These are phyloP conservation scores for Silvanus unidentatus DNA, from an alignment of 2,888 invertebrate species.

Conservation along the genomic window DNA sequence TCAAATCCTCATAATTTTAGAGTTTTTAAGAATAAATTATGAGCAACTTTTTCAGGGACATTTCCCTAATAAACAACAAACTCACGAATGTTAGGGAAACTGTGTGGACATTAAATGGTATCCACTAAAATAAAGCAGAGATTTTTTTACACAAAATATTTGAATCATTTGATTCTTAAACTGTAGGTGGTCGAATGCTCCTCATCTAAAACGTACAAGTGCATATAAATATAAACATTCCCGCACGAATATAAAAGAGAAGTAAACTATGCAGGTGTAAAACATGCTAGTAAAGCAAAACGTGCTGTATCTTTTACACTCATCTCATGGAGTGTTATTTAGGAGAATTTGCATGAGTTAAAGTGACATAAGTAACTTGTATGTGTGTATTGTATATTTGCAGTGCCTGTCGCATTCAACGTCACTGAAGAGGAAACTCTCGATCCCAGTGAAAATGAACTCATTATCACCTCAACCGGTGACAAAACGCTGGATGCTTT, in stretches of 20 bases:
- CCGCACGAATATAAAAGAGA: too few species aligned
- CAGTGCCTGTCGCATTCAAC: slow-evolving; percentile 46
- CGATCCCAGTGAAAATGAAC: slow-evolving; percentile 49
- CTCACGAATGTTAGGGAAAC: too few species aligned
- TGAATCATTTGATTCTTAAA: too few species aligned
- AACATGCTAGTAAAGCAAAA: slow-evolving; percentile 5
- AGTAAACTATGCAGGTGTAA: slow-evolving; percentile 2
- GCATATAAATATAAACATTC: neutral
- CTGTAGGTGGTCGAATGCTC: too few species aligned
- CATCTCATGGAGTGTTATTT: slow-evolving; percentile 28
- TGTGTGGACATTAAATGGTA: too few species aligned
- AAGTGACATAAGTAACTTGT: slow-evolving; percentile 3
- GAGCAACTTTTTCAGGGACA: too few species aligned
- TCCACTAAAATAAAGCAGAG: neutral
- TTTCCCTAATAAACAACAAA: too few species aligned
- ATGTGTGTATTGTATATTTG: slow-evolving; percentile 14
- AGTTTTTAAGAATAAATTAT: too few species aligned
- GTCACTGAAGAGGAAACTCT: slow-evolving; percentile 49
- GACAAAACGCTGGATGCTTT: slow-evolving; percentile 50
- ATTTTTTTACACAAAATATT: too few species aligned
- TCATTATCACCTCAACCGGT: slow-evolving; percentile 50
- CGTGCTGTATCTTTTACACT: slow-evolving; percentile 30
- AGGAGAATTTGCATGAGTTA: slow-evolving; percentile 11
- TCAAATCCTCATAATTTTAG: too few species aligned
- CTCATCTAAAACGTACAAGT: too few species aligned